Evolutionary conservation across 1,140 invertebrate species (phyloP), one percentile per base, ranked within the genome.

Genomic region (Drosophila ogumai): DNA sequence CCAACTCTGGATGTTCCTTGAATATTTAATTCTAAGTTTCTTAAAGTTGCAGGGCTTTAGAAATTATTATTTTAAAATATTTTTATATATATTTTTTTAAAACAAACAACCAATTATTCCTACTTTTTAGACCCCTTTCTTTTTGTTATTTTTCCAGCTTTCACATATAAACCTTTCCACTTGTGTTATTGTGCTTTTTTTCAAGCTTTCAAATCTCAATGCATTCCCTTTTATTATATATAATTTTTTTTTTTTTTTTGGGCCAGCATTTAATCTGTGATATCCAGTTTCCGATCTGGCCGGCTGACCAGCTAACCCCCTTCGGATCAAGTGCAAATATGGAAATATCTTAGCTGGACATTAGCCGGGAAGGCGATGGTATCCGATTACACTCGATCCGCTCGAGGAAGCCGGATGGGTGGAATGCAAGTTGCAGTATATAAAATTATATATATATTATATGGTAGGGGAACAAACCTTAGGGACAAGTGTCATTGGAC

Each of bases 351-450:
- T 15, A 19, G 9, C 22, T 13, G 38, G 13, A 47, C 34, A 60
- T 38, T 49, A 28, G 10, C n/a, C 54, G 34, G 61, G 31, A 36
- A 65, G 28, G 59, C 6, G 10, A 10, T 55, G 25, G 17, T 34
- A 63, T 74, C 49, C 15, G 55, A 77, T 77, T 77, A 77, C 74
- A 68, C 74, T 31, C 55, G 75, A 71, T 76, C 52, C 80, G 84
- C 67, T 81, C 81, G 60, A 86, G 43, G 60, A 78, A 73, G 64
- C 52, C 44, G 36, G 32, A 41, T 50, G 69, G 44, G 72, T 50
- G 69, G 69, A 72, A 72, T 72, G 52, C 13, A 50, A 71, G 47
- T 71, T 12, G 34, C 50, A 59, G 10, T 32, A 19, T 19, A 34
- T 52, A 34, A 1, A 43, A 10, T 12, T 5, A 12, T 19, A 52